phyloP scores from a whole-genome alignment of 2,888 invertebrate genomes.

The Drosophila limbata region DNA sequence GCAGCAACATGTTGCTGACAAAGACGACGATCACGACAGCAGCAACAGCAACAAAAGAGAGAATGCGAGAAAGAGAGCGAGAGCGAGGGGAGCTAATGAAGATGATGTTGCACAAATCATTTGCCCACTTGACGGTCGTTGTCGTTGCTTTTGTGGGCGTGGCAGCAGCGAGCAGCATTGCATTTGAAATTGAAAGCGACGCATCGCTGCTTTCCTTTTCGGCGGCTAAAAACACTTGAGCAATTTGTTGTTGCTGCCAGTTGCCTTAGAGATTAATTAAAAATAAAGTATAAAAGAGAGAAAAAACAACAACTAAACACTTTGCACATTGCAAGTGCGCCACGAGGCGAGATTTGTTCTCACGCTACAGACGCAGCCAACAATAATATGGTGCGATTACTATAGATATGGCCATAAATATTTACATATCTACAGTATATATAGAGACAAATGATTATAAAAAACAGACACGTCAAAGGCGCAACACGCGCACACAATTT shows the following conservation, averaged over 20 bases:
- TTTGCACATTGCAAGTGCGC: slow-evolving; percentile 43
- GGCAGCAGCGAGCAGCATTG: slow-evolving; percentile 42
- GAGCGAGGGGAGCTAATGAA: slow-evolving; percentile 58
- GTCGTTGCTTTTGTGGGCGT: slow-evolving; percentile 57
- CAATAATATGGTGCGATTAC: slow-evolving; percentile 15
- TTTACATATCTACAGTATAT: slow-evolving; percentile 6
- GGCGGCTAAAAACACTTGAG: slow-evolving; percentile 28
- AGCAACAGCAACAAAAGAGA: slow-evolving; percentile 5
- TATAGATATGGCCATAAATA: slow-evolving; percentile 10
- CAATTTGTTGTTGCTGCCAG: slow-evolving; percentile 46
- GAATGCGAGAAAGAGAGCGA: slow-evolving; percentile 12
- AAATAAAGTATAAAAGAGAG: slow-evolving; percentile 25
- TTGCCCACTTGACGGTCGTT: slow-evolving; percentile 58
- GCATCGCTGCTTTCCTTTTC: slow-evolving; percentile 69
- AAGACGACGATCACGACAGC: slow-evolving; percentile 17
- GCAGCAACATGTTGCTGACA: slow-evolving; percentile 56
- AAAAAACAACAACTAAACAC: slow-evolving; percentile 14
- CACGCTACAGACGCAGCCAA: slow-evolving; percentile 52
- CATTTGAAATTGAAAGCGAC: slow-evolving; percentile 66
- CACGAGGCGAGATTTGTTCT: slow-evolving; percentile 62
- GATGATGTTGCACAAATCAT: slow-evolving; percentile 73
- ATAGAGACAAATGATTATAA: slow-evolving; percentile 37
- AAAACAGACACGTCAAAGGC: slow-evolving; percentile 49
- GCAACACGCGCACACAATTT: slow-evolving; percentile 74
- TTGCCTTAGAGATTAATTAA: slow-evolving; percentile 46